phyloP scores from a whole-genome alignment of 1,140 invertebrate genomes.

The Heterodera carotae region DNA sequence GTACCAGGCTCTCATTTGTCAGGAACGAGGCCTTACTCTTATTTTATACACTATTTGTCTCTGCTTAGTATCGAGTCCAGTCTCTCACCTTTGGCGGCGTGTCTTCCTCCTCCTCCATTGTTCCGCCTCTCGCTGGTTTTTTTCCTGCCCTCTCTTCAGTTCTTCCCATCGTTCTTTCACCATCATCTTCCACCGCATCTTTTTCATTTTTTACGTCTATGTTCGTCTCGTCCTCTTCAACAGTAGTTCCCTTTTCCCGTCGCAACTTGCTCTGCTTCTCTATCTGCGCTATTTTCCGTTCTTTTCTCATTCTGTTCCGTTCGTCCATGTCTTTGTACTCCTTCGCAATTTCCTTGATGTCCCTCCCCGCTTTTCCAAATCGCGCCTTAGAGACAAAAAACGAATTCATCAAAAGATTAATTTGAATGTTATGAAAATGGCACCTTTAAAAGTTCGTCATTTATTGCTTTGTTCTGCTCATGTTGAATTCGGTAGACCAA shows the following conservation, averaged over 20 bases:
- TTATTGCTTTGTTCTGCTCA: slow-evolving; percentile 17
- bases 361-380: slow-evolving; percentile 36
- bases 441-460: slow-evolving; percentile 33
- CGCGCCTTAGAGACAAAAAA: slow-evolving; percentile 30
- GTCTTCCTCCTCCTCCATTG: background rate
- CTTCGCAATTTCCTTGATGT: slow-evolving; percentile 41
- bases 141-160: slow-evolving; percentile 15
- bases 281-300: slow-evolving; percentile 3
- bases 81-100: background rate
- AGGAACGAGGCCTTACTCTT: too few species aligned
- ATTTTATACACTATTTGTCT: too few species aligned
- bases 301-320: slow-evolving; percentile 26
- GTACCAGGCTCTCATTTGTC: too few species aligned
- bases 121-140: background rate
- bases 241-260: background rate
- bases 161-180: too few species aligned
- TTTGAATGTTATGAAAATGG: too few species aligned
- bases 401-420: slow-evolving; percentile 17
- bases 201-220: slow-evolving; percentile 16
- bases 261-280: slow-evolving; percentile 12
- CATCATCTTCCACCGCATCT: slow-evolving; percentile 8
- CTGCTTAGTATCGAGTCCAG: background rate
- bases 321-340: slow-evolving; percentile 41
- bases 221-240: background rate
- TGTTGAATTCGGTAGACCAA: slow-evolving; percentile 17